Percentiles rank a stretch among this genome's conserved stretches.
These are phyloP conservation scores for Nephrotoma appendiculata DNA, from an alignment of 2,888 invertebrate genomes.

Conservation along the genomic window DNA sequence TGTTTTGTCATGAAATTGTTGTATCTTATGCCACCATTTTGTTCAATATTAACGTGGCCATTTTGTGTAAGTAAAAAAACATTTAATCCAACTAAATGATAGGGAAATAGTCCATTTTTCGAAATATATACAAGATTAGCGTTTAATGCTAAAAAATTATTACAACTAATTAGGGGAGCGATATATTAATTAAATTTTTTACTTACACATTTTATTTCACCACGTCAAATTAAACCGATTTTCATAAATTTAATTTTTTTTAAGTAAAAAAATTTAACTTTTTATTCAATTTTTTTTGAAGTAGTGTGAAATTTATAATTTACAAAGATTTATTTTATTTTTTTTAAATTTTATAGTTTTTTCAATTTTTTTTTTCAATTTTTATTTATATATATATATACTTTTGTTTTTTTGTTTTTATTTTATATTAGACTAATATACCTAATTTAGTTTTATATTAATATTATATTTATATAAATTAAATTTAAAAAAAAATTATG, in stretches of 20 bases:
- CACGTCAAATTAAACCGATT: not conserved
- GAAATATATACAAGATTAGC: not conserved
- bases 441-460: slow-evolving; percentile 1
- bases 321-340: not conserved
- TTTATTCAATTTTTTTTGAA: not conserved
- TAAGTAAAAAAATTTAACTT: not conserved
- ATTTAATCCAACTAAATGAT: not conserved
- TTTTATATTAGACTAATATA: not conserved
- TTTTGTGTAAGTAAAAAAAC: not conserved
- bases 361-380: not conserved
- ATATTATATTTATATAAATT: not conserved
- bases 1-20: not conserved
- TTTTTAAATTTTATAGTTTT: not conserved
- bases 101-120: not conserved
- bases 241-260: not conserved
- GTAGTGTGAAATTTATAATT: not conserved
- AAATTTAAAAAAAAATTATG: not conserved
- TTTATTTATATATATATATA: not conserved
- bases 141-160: not conserved
- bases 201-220: not conserved
- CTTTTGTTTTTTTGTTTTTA: not conserved
- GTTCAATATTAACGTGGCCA: not conserved
- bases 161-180: not conserved
- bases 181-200: not conserved
- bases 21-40: not conserved